Base-by-base conservation (phyloP, 1,140 invertebrate species). In the Lepidotrigona ventralis region DNA sequence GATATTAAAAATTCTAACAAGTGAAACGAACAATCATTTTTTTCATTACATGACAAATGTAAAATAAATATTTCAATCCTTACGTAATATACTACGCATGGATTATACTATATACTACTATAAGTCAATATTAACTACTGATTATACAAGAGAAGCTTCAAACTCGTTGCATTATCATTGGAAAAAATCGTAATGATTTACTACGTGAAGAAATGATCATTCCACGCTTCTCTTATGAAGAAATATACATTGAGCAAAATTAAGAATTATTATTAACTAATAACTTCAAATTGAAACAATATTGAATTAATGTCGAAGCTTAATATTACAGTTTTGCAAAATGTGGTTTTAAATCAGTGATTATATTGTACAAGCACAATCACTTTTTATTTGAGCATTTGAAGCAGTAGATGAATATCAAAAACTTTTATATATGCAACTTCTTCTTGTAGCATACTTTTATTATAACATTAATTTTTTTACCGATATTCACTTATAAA, bases 381-480 rank as follows among this genome's bases (percentile, higher is more conserved):
- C 81, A 83, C 80, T 53, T 76, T 87, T 81, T 64, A 74, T 75
- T 88, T 89, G 87, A 89, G 87, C 87, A 88, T 79, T 68, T 85
- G 74, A 89, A 89, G 84, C 86, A 85, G 85, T 88, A 85, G 69
- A 76, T 69, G 77, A 88, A 84, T 81, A 83, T 87, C 78, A 88
- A 88, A 88, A 85, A 78, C 23, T 54, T 86, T 26, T 70, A 54
- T 81, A 76, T 75, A 70, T 63, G 23, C 69, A 17, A 68, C 21
- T 58, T 56, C 74, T 19, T n/a, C 75, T 26, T 70, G 56, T 79
- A 58, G 71, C 66, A 63, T 76, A 78, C 17, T 17, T 51, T 63
- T 73, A 82, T 76, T 33, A 14, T 82, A 82, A 77, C 29, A 75
- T 63, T 79, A 79, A 53, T 68, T n/a, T n/a, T 77, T 63, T 78